phyloP scores from a whole-genome alignment of 1,140 invertebrate genomes.

The Maniola jurtina region DNA sequence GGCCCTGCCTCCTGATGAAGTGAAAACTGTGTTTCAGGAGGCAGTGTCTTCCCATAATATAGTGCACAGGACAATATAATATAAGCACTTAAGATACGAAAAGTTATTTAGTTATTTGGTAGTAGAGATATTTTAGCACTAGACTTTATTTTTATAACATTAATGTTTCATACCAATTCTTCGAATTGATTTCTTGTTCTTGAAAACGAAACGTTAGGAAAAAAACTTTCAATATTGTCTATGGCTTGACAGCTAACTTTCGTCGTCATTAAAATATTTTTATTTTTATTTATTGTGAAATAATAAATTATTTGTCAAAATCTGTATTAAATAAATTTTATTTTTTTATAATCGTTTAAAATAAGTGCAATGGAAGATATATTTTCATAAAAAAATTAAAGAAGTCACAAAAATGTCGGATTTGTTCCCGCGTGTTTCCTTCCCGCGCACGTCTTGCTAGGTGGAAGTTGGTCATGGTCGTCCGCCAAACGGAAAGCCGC shows the following conservation, averaged over 20 bases:
- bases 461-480: conserved; percentile 82
- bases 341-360: conserved; percentile 22
- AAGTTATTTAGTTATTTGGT: too few species aligned
- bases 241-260: conserved; percentile 36
- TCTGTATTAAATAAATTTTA: conserved; percentile 28
- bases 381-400: conserved; percentile 29
- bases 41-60: too few species aligned
- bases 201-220: conserved; percentile 20
- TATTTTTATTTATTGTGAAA: conserved; percentile 37
- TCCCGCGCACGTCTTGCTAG: conserved; percentile 82
- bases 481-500: conserved; percentile 83
- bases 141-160: too few species aligned
- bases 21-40: too few species aligned
- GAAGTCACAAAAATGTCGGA: conserved; percentile 41
- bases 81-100: too few species aligned
- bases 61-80: too few species aligned
- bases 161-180: too few species aligned
- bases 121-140: too few species aligned
- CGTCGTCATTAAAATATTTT: conserved; percentile 43
- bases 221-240: conserved; percentile 30
- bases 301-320: conserved; percentile 20
- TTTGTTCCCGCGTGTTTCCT: conserved; percentile 77
- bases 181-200: too few species aligned
- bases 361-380: conserved; percentile 14
- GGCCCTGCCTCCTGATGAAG: too few species aligned